phyloP scores from a whole-genome alignment of 2,113 vertebrate genomes.

The Austrofundulus limnaeus region DNA sequence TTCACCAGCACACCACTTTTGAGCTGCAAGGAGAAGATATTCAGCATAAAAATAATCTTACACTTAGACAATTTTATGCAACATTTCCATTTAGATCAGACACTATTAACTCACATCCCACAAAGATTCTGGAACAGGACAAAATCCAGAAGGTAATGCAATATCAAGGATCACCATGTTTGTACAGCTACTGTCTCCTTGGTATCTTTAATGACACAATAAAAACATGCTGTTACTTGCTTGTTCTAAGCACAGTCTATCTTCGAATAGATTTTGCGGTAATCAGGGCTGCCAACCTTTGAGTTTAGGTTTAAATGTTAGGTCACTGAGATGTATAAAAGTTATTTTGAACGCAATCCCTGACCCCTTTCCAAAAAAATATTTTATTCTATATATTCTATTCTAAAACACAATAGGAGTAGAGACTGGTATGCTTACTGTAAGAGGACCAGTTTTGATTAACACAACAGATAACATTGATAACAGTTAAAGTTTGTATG shows the following conservation, averaged over 20 bases:
- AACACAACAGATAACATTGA: no score
- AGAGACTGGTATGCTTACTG: no score
- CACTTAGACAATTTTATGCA: background rate
- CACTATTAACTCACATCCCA: background rate
- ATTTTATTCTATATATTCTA: no score
- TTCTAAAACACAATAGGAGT: no score
- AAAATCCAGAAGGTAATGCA: constrained; percentile 6
- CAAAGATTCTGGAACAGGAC: constrained; percentile 1
- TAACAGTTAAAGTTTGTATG: no score
- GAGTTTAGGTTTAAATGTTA: background rate
- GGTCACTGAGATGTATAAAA: no score
- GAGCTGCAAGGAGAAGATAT: constrained; percentile 10
- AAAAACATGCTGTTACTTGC: background rate
- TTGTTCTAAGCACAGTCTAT: background rate
- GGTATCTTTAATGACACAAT: background rate
- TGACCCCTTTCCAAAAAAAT: no score
- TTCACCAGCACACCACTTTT: background rate
- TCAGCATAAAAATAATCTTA: background rate
- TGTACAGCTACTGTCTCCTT: background rate
- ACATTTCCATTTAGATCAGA: background rate
- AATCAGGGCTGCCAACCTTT: background rate
- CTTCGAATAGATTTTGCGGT: no score
- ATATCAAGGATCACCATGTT: constrained; percentile 23
- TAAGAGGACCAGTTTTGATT: no score
- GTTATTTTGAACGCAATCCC: no score